Evolutionary conservation across 2,797 vertebrate genomes (phyloP), one percentile per base, ranked within the genome.

Genomic region (Helostoma temminkii): DNA sequence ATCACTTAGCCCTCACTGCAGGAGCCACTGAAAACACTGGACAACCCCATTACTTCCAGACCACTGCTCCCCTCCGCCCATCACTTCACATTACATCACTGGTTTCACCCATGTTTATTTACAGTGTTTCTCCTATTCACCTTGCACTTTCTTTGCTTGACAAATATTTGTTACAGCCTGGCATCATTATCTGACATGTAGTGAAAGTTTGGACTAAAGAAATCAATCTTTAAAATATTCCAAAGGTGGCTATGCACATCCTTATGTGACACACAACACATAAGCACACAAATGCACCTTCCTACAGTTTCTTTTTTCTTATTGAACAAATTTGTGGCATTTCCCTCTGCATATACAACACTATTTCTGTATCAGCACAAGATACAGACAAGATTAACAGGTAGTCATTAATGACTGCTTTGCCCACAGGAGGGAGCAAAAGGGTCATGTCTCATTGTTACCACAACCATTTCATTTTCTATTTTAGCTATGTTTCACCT

Each of bases 351-450:
- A 16, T 37, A n/a, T 41, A 8, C 28, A 24, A 30, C 4, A 26
- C 9, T 32, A 15, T 41, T 32, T 3, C 2, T 45, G 15, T 24
- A 30, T 42, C 16, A 28, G 9, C 12, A 18, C 4, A 18, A 30
- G 24, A 48, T 43, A n/a, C 32, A 9, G 18, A 45, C 4, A 32
- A 41, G 22, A 55, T 32, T 56, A 25, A 50, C 57, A 46, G 4
- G 4, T 14, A 3, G 19, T 65, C 63, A 78, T 8, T 69, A 49
- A 42, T 30, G 56, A 60, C 47, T 78, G 50, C 32, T 76, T 70
- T 76, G 74, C 71, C 91, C 89, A 93, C 91, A 80, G 83, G 92
- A 91, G 89, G 91, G 92, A 87, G 91, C 85, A 83, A 76, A 82
- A 84, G 85, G 58, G 62, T 81, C 76, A 84, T 69, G 62, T 78